A percentile compares a stretch with the other conserved stretches of the same genome.
These are phyloP conservation scores for Boleophthalmus pectinirostris DNA, from an alignment of 2,113 vertebrate species.

Conservation along the genomic window DNA sequence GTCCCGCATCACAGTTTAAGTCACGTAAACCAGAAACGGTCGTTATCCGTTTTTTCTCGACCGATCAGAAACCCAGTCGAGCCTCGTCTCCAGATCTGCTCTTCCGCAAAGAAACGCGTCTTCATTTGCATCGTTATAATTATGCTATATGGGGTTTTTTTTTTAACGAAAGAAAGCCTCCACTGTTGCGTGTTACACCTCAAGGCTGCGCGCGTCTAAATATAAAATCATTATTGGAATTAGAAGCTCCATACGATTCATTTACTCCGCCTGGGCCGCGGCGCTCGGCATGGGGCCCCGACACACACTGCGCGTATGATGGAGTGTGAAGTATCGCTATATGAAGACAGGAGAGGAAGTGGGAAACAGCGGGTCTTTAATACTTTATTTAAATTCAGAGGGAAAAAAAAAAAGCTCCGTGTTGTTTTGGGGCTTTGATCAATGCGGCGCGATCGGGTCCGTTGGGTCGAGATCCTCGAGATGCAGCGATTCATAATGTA, in stretches of 20 bases:
- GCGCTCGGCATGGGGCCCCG: constrained; percentile 13
- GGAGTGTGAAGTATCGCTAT: not conserved
- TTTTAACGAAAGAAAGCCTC: not conserved
- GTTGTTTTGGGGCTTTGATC: constrained; percentile 17
- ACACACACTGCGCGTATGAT: constrained; percentile 14
- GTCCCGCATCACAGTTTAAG: no score
- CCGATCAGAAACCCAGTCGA: constrained; percentile 37
- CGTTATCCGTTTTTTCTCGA: no score
- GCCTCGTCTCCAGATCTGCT: constrained; percentile 12
- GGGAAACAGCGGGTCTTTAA: not conserved
- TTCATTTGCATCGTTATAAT: not conserved
- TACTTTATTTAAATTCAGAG: constrained; percentile 1
- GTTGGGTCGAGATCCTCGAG: not conserved
- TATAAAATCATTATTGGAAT: not conserved
- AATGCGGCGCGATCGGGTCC: not conserved
- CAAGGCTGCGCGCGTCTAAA: not conserved
- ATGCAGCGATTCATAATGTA: constrained; percentile 6
- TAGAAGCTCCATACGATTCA: not conserved
- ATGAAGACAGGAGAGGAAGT: constrained; percentile 10
- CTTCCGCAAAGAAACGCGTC: constrained; percentile 4
- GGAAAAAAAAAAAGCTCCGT: constrained; percentile 19
- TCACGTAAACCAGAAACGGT: no score
- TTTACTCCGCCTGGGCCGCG: not conserved
- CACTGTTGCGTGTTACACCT: not conserved
- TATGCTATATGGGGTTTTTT: no score